Percentiles rank a stretch among this genome's conserved stretches.
Conservation (phyloP, 2,113 vertebrate genomes). For the Ciconia maguari region DNA sequence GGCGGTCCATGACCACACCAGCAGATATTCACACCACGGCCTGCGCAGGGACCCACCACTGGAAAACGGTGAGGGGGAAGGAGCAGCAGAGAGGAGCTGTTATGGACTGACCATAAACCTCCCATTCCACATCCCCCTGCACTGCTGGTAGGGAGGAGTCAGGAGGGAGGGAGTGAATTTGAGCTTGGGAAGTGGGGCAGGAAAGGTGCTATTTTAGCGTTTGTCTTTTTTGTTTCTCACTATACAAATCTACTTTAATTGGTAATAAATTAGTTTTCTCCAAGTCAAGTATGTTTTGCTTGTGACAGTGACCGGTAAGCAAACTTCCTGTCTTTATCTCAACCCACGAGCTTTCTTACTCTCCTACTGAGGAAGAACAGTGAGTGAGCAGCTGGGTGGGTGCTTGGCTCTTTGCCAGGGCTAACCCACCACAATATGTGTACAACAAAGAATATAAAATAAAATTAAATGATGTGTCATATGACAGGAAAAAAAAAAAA, state of each 20-base stretch:
- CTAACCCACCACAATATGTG: background rate
- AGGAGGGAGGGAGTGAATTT: background rate
- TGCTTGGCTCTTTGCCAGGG: background rate
- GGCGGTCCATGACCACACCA: fast-evolving
- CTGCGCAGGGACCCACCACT: background rate
- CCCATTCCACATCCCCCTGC: background rate
- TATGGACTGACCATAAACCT: background rate
- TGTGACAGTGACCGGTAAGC: background rate
- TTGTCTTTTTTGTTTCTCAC: background rate
- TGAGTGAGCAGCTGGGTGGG: background rate
- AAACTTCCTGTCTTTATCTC: background rate
- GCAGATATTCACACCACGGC: background rate
- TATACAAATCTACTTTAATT: background rate
- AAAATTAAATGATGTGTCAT: background rate
- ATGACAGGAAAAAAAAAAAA: background rate
- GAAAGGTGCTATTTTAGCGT: background rate
- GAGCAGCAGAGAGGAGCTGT: background rate
- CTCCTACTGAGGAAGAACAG: background rate
- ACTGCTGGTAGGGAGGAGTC: background rate
- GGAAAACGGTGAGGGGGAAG: background rate
- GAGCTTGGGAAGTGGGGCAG: background rate
- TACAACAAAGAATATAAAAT: background rate
- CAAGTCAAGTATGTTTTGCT: background rate
- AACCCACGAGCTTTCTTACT: background rate
- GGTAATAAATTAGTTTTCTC: background rate